phyloP scores from a whole-genome alignment of 1,140 invertebrate genomes.

The Drosophila nebulosa region DNA sequence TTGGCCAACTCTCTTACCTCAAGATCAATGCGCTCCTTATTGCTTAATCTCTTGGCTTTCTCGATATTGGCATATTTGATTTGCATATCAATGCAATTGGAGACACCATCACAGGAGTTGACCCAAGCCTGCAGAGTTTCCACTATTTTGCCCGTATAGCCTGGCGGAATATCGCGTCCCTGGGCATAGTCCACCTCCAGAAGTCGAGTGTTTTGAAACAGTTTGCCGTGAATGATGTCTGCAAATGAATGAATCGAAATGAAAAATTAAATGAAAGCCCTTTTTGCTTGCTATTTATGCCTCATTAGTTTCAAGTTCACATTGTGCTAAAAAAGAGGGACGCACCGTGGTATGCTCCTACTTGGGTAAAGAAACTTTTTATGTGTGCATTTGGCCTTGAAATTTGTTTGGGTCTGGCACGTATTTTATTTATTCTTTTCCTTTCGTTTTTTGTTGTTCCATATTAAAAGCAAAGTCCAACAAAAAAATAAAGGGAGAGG shows the following conservation, averaged over 20 bases:
- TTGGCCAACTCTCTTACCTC: conserved; percentile 84
- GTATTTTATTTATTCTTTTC: neutral
- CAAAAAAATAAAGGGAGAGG: neutral
- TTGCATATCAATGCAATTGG: conserved; percentile 94
- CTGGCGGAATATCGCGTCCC: conserved; percentile 93
- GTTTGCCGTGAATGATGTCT: conserved; percentile 97
- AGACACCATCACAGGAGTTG: conserved; percentile 93
- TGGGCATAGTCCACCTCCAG: conserved; percentile 97
- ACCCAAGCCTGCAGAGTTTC: conserved; percentile 94
- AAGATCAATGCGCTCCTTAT: conserved; percentile 92
- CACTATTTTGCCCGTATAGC: conserved; percentile 89
- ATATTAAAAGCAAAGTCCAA: neutral
- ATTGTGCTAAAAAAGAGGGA: neutral
- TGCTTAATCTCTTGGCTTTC: conserved; percentile 90
- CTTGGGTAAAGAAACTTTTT: neutral
- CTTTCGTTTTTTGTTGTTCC: neutral
- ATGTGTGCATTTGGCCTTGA: conserved; percentile 4
- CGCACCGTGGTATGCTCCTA: too few relatives aligned
- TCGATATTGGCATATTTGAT: conserved; percentile 92
- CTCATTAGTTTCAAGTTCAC: neutral
- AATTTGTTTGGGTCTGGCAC: conserved; percentile 6
- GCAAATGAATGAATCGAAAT: conserved; percentile 24
- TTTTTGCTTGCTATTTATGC: neutral
- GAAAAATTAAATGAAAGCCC: conserved; percentile 23
- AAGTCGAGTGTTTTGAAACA: conserved; percentile 96